Conservation (phyloP, 2,113 vertebrate genomes). For the Thunnus thynnus region DNA sequence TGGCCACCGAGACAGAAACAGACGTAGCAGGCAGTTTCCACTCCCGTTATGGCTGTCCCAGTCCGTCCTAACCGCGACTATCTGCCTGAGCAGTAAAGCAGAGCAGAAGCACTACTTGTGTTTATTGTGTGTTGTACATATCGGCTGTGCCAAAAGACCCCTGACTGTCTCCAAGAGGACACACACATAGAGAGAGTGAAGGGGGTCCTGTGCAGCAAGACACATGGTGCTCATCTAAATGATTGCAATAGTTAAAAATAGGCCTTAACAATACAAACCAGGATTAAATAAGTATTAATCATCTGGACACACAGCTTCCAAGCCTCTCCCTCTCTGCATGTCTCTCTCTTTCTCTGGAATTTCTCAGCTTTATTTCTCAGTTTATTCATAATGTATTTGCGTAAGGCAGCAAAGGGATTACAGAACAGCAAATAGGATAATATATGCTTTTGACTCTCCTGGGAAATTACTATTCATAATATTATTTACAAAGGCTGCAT, state of each 20-base stretch:
- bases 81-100: slow-evolving; percentile 78
- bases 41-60: slow-evolving; percentile 84
- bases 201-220: slow-evolving; percentile 19
- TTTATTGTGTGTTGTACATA: slow-evolving; percentile 78
- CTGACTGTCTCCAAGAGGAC: slow-evolving; percentile 59
- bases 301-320: slow-evolving; percentile 29
- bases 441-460: slow-evolving; percentile 4
- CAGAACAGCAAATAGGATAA: slow-evolving; percentile 24
- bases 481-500: slow-evolving; percentile 12
- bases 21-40: slow-evolving; percentile 82
- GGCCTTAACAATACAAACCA: slow-evolving; percentile 36
- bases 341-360: slow-evolving; percentile 22
- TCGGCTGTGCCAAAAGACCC: slow-evolving; percentile 69
- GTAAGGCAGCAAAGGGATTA: slow-evolving; percentile 8
- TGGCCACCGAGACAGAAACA: slow-evolving; percentile 71
- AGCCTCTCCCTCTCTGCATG: background rate
- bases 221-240: slow-evolving; percentile 42
- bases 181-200: slow-evolving; percentile 39
- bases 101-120: slow-evolving; percentile 73
- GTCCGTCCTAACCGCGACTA: slow-evolving; percentile 60
- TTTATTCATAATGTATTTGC: slow-evolving; percentile 26
- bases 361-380: background rate
- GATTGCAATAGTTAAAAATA: slow-evolving; percentile 45
- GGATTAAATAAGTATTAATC: slow-evolving; percentile 41
- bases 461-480: slow-evolving; percentile 47